These are phyloP conservation scores for Edolisoma coerulescens DNA, from an alignment of 2,113 vertebrate genomes.

Conservation along the genomic window DNA sequence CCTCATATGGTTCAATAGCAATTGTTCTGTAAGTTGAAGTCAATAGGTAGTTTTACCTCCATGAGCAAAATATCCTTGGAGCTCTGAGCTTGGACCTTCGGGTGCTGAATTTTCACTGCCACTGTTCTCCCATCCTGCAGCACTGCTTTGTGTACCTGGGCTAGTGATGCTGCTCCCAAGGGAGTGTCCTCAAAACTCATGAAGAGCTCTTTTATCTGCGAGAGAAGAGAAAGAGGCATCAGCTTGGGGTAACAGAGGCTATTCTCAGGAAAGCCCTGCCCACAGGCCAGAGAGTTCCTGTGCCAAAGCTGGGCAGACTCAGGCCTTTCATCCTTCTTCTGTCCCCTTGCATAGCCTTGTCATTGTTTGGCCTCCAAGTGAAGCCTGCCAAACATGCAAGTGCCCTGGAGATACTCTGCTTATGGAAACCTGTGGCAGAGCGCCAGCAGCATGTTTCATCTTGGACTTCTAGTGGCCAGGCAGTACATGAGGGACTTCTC, in stretches of 20 bases:
- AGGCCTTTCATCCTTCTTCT: background rate
- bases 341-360: background rate
- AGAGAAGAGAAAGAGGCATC: constrained; percentile 21
- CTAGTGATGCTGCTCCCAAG: constrained; percentile 90
- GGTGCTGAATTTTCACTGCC: constrained; percentile 97
- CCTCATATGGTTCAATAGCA: accelerated
- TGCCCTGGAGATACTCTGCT: background rate
- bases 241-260: background rate
- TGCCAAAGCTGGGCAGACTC: background rate
- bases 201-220: constrained; percentile 89
- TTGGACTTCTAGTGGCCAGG: background rate
- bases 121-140: constrained; percentile 89
- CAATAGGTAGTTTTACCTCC: constrained; percentile 79
- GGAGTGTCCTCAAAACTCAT: constrained; percentile 88
- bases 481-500: background rate
- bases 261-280: background rate
- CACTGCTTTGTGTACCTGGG: constrained; percentile 97
- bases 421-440: background rate
- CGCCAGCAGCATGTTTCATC: background rate
- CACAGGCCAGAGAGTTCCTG: background rate
- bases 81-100: constrained; percentile 91
- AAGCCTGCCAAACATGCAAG: background rate
- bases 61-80: constrained; percentile 91
- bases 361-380: background rate
- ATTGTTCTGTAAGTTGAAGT: background rate